Evolutionary conservation across 1,140 invertebrate species (phyloP).

Genomic region (Hypsibius dujardini): DNA sequence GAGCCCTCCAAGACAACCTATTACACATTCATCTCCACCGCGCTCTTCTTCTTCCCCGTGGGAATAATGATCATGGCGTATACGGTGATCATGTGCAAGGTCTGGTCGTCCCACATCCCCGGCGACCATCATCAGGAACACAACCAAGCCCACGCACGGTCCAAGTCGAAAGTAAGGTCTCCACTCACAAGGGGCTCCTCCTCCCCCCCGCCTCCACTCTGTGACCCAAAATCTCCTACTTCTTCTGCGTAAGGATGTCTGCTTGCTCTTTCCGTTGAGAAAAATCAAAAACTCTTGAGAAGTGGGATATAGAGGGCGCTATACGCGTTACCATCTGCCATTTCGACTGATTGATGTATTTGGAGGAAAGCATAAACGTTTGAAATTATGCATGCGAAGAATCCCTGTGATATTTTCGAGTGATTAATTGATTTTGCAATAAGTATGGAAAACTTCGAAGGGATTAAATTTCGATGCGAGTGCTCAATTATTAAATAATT

Average conservation of each 20-base stretch:
- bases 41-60: slow-evolving; percentile 38
- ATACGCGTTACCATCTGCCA: too few species aligned
- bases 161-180: slow-evolving; percentile 29
- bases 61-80: slow-evolving; percentile 37
- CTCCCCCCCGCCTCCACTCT: too few species aligned
- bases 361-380: too few species aligned
- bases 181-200: too few species aligned
- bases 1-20: slow-evolving; percentile 30
- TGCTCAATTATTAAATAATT: too few species aligned
- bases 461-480: too few species aligned
- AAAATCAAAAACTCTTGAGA: neutral
- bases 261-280: neutral
- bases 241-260: slow-evolving; percentile 22
- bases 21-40: slow-evolving; percentile 34
- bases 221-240: too few species aligned
- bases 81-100: slow-evolving; percentile 33
- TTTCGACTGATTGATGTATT: too few species aligned
- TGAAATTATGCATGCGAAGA: too few species aligned
- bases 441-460: too few species aligned
- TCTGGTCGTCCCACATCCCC: slow-evolving; percentile 28
- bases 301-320: neutral
- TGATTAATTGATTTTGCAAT: too few species aligned
- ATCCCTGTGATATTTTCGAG: too few species aligned
- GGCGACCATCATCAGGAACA: slow-evolving; percentile 24
- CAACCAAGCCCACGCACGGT: slow-evolving; percentile 23